Evolutionary conservation across 2,888 invertebrate species (phyloP).

Genomic region (Lepidocyrtinus sp.): DNA sequence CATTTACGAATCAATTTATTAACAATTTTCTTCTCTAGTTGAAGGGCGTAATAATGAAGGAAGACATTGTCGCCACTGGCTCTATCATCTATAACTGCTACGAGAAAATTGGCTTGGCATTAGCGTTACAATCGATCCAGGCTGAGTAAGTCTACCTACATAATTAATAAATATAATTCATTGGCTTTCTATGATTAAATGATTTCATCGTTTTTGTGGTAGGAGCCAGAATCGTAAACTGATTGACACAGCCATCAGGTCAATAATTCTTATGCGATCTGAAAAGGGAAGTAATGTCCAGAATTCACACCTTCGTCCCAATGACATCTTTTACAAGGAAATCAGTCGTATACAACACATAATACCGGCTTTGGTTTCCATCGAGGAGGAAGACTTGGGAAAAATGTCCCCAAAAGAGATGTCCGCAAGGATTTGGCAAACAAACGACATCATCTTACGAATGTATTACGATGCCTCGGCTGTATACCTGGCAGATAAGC

Average conservation of each 20-base stretch:
- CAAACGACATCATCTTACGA: slow-evolving; percentile 76
- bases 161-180: too few relatives aligned
- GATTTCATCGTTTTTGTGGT: background rate
- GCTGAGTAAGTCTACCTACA: slow-evolving; percentile 74
- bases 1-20: slow-evolving; percentile 18
- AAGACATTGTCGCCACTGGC: slow-evolving; percentile 76
- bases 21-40: slow-evolving; percentile 71
- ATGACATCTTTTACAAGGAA: slow-evolving; percentile 83
- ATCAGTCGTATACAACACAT: slow-evolving; percentile 79
- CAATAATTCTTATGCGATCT: slow-evolving; percentile 73
- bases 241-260: slow-evolving; percentile 77
- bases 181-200: background rate
- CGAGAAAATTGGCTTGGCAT: slow-evolving; percentile 85
- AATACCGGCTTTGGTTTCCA: slow-evolving; percentile 78
- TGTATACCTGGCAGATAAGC: slow-evolving; percentile 50
- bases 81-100: slow-evolving; percentile 81
- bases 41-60: slow-evolving; percentile 74
- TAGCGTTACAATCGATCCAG: slow-evolving; percentile 80
- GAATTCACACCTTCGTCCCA: slow-evolving; percentile 71
- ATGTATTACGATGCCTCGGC: slow-evolving; percentile 47
- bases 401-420: slow-evolving; percentile 77
- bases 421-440: slow-evolving; percentile 75
- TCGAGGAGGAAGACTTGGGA: slow-evolving; percentile 77
- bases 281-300: slow-evolving; percentile 70
- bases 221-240: slow-evolving; percentile 71